Percentiles rank a stretch among this genome's conserved stretches.
phyloP scores from a whole-genome alignment of 1,140 invertebrate genomes.

The Venustaconcha ellipsiformis region DNA sequence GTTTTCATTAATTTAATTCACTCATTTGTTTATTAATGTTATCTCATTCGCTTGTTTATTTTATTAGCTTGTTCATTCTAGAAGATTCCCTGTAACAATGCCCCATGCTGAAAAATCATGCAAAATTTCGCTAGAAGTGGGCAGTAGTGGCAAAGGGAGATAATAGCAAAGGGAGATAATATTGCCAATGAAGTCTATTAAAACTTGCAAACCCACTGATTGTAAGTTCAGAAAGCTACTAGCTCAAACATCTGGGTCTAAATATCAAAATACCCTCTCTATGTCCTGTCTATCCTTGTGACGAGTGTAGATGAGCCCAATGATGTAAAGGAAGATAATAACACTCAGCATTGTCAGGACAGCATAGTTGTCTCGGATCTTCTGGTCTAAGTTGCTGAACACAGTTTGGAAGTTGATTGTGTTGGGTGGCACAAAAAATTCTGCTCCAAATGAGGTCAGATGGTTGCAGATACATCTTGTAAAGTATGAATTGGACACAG shows the following conservation, averaged over 20 bases:
- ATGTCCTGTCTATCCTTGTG: constrained; percentile 53
- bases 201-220: not conserved
- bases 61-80: too few species aligned
- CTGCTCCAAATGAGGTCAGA: constrained; percentile 53
- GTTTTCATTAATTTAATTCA: too few species aligned
- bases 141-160: too few species aligned
- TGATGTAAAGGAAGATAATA: constrained; percentile 44
- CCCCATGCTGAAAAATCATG: too few species aligned
- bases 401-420: constrained; percentile 53
- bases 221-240: not conserved
- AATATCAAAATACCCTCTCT: constrained; percentile 42
- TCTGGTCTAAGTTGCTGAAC: constrained; percentile 47
- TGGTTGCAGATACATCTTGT: constrained; percentile 54
- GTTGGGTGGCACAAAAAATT: constrained; percentile 55
- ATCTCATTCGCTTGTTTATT: too few species aligned
- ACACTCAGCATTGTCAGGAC: constrained; percentile 48
- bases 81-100: too few species aligned
- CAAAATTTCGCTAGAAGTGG: too few species aligned
- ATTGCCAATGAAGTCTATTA: not conserved
- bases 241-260: not conserved
- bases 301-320: constrained; percentile 49
- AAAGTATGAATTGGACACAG: constrained; percentile 36
- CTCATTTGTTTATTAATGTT: too few species aligned
- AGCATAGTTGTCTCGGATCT: constrained; percentile 53
- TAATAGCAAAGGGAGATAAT: too few species aligned